phyloP scores from a whole-genome alignment of 2,797 vertebrate genomes.

The Gadopsis marmoratus region DNA sequence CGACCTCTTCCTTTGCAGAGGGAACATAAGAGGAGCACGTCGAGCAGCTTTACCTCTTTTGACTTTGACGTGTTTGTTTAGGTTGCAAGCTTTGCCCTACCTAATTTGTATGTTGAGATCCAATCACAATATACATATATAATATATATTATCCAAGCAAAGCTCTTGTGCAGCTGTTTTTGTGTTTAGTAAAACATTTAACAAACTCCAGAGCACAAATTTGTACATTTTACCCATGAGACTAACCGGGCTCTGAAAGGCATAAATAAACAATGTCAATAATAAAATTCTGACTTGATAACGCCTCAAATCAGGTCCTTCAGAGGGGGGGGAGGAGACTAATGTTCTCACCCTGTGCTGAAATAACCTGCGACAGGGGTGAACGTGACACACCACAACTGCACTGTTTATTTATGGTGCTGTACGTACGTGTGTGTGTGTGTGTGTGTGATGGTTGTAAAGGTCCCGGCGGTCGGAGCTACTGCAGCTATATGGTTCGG shows the following conservation, averaged over 20 bases:
- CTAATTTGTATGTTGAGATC: neutral
- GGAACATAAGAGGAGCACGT: neutral
- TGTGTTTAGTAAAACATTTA: slow-evolving; percentile 16
- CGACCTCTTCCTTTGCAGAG: neutral
- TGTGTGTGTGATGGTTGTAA: slow-evolving; percentile 5
- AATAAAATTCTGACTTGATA: too few species aligned
- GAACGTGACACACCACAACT: slow-evolving; percentile 13
- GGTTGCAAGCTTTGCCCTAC: neutral
- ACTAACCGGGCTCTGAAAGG: neutral
- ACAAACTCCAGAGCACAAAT: slow-evolving; percentile 9
- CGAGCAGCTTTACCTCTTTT: neutral
- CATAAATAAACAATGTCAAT: too few species aligned
- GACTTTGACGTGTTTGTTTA: neutral
- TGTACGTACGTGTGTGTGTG: slow-evolving; percentile 1
- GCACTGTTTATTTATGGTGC: slow-evolving; percentile 44
- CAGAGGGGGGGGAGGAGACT: neutral
- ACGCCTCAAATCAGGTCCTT: slow-evolving; percentile 24
- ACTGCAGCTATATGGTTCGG: slow-evolving; percentile 37
- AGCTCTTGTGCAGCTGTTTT: neutral
- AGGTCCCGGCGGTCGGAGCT: slow-evolving; percentile 26
- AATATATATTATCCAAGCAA: neutral
- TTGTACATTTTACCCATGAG: neutral
- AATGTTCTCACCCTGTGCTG: slow-evolving; percentile 27
- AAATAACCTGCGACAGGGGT: slow-evolving; percentile 36
- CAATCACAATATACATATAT: neutral